Conservation (phyloP, 2,113 vertebrate species). For the Okapia johnstoni region DNA sequence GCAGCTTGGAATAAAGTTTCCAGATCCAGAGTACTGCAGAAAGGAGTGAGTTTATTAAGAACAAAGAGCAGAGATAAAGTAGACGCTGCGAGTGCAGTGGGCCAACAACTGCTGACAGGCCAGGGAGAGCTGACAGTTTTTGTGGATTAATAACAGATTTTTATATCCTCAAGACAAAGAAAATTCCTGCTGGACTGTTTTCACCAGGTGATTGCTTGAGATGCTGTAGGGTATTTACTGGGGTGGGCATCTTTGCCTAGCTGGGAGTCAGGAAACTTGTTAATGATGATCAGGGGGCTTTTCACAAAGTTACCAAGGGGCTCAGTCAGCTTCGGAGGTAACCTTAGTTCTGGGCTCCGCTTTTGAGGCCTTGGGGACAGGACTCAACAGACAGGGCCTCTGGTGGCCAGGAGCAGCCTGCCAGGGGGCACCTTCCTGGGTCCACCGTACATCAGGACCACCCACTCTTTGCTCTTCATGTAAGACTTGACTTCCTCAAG, state of each 20-base stretch:
- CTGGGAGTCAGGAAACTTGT: neutral
- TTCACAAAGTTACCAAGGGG: neutral
- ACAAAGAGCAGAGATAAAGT: neutral
- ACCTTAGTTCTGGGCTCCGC: neutral
- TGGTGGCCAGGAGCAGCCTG: neutral
- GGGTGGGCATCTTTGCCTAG: neutral
- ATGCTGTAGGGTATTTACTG: neutral
- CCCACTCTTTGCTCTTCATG: neutral
- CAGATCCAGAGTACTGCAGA: neutral
- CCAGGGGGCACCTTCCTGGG: rapidly evolving
- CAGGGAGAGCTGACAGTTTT: neutral
- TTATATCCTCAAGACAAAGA: neutral
- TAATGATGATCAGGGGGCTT: neutral
- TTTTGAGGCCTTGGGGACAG: neutral
- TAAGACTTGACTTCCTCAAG: neutral
- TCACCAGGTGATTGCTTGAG: neutral
- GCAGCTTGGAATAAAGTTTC: neutral
- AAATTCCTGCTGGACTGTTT: neutral
- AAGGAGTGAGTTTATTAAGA: neutral
- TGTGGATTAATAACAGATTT: neutral
- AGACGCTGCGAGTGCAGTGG: rapidly evolving
- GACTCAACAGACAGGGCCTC: neutral
- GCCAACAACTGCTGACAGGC: neutral
- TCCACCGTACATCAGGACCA: rapidly evolving
- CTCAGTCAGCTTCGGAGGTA: neutral